Evolutionary conservation across 1,140 invertebrate species (phyloP).

Genomic region (Drosophila mayri): DNA sequence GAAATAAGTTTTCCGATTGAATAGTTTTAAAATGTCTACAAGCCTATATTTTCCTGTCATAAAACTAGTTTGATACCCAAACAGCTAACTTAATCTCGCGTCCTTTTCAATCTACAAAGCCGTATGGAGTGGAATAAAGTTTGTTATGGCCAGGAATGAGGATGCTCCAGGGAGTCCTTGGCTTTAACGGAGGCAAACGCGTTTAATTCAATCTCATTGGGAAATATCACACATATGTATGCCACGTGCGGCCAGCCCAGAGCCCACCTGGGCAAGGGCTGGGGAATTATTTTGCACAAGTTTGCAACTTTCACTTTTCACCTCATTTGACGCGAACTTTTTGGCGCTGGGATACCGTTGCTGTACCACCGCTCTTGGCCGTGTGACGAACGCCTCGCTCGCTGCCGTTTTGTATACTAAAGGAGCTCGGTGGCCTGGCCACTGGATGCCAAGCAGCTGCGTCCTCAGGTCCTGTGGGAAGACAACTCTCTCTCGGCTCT

Average conservation of each 20-base stretch:
- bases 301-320: slow-evolving; percentile 73
- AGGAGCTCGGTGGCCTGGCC: slow-evolving; percentile 26
- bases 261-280: slow-evolving; percentile 26
- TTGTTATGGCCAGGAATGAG: slow-evolving; percentile 24
- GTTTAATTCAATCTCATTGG: slow-evolving; percentile 45
- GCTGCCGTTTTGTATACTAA: slow-evolving; percentile 74
- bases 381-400: slow-evolving; percentile 50
- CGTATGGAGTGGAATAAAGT: slow-evolving; percentile 16
- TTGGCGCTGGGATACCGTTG: slow-evolving; percentile 45
- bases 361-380: slow-evolving; percentile 13
- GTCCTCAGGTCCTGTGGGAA: slow-evolving; percentile 71
- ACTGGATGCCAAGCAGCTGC: slow-evolving; percentile 72
- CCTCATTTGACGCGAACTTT: slow-evolving; percentile 56
- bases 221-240: slow-evolving; percentile 59
- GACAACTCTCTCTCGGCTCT: slow-evolving; percentile 20
- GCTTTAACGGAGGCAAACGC: slow-evolving; percentile 25
- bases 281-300: slow-evolving; percentile 33
- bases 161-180: slow-evolving; percentile 24
- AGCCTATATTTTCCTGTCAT: slow-evolving; percentile 4
- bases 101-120: slow-evolving; percentile 12
- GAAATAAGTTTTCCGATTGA: neutral
- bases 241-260: slow-evolving; percentile 28
- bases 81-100: slow-evolving; percentile 22
- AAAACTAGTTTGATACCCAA: slow-evolving; percentile 3
- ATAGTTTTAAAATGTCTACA: neutral